Evolutionary conservation across 2,888 invertebrate genomes (phyloP), one percentile per base, ranked within the genome.

Genomic region (Spicauda simplicius): DNA sequence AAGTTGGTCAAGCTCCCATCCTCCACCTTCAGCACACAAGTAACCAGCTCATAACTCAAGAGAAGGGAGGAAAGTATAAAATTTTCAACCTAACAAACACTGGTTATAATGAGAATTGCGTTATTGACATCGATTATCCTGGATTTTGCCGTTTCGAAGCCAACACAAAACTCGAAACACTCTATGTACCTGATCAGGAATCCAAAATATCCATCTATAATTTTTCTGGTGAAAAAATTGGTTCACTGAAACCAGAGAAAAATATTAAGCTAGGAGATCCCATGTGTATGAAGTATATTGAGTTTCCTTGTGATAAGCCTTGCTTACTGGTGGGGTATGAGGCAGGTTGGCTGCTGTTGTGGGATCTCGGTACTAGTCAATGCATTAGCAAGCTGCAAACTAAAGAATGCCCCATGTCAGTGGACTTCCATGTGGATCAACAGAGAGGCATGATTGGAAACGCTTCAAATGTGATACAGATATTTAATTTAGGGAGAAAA

Each of bases 281-380:
- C 0, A 96, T 96, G 96, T 94, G 95, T 73, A 84, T 96, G 73
- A 92, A 94, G 76, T 90, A 86, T 77, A 79, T 92, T 69, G 88
- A 93, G 79, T 94, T 91, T 74, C 82, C 94, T 25, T 77, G 82
- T 69, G 94, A 94, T 72, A 90, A 87, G 71, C 82, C 87, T 4
- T 95, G 94, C 77, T 80, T 97, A 20, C 85, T 97, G 61, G 95
- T 94, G 14, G 96, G 96, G 54, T 97, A 97, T 74, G 97, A 97
- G 83, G 94, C 95, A 20, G 97, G 97, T 0, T 94, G 95, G 82
- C 90, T 97, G 60, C 86, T 95, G 14, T 87, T 97, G 19, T 97
- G 96, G 96, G 96, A 97, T 87, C 89, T 95, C 76, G 94, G 94
- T 76, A 94, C 94, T 75, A 94, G 94, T 81, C 94, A 93, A 79